Evolutionary conservation across 2,888 invertebrate species (phyloP), one percentile per base, ranked within the genome.

Genomic region (Parasteatoda lunata): DNA sequence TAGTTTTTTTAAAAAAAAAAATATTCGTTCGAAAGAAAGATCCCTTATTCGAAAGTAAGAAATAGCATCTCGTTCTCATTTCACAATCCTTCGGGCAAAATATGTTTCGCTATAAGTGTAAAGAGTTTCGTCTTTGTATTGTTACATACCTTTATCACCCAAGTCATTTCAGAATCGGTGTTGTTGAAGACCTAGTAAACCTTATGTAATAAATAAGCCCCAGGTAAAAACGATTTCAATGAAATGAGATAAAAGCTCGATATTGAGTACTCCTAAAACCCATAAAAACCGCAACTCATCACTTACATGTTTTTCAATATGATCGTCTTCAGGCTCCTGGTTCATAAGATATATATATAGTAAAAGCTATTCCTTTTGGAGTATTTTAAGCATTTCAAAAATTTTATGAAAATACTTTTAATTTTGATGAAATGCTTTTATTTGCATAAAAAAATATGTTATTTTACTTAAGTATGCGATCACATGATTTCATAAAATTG

Each of bases 181-280:
- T 71, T 79, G 49, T 51, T 4, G 65, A 11, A 5, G 13, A 7
- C 77, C 48, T 69, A 48, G 13, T 3, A 47, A 54, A 68, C 49
- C 15, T 69, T 45, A 4, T 48, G 69, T 69, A 7, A 70, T 69
- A 78, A 51, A 66, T 80, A 73, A 66, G 80, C 72, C 80, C 45
- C 45, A 72, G 80, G 80, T 66, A 30, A 51, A 68, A 80, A 65
- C 64, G 73, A 80, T 80, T 66, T 47, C 73, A 13, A n/a, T 49
- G 73, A 54, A 73, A 30, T n/a, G 65, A 72, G 73, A 80, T 80
- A 73, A 80, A 73, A 80, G 73, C 66, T 79, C 52, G 69, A 79
- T 80, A 73, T 45, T 6, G 13, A 69, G 48, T n/a, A 30, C 49
- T 75, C 52, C n/a, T 47, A 4, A n/a, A 47, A 48, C 15, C 59